phyloP scores from a whole-genome alignment of 1,140 invertebrate genomes.

The Sinella curviseta region DNA sequence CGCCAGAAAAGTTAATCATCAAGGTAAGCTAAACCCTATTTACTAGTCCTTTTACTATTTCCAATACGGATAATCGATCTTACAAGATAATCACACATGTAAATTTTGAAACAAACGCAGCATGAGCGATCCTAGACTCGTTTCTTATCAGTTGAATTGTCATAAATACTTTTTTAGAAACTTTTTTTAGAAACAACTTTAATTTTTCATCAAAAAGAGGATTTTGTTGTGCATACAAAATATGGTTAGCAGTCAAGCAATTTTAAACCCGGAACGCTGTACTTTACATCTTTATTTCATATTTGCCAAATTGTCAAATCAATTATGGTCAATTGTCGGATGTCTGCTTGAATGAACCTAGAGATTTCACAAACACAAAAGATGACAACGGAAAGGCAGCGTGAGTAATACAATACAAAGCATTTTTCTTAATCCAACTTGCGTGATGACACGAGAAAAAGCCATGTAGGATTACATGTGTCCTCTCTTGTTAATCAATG shows the following conservation, averaged over 20 bases:
- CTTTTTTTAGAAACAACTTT: too few relatives aligned
- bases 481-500: slow-evolving; percentile 15
- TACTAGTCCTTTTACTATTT: neutral
- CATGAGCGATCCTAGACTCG: neutral
- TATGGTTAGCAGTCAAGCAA: too few relatives aligned
- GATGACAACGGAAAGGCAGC: neutral
- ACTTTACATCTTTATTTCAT: too few relatives aligned
- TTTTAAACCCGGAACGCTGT: too few relatives aligned
- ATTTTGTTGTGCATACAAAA: too few relatives aligned
- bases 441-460: slow-evolving; percentile 5
- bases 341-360: neutral
- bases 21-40: slow-evolving; percentile 34
- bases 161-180: neutral
- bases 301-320: too few relatives aligned
- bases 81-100: too few relatives aligned
- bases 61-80: neutral
- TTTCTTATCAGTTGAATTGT: neutral
- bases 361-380: too few relatives aligned
- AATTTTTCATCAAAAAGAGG: too few relatives aligned
- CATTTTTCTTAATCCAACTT: neutral
- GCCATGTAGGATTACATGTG: slow-evolving; percentile 10
- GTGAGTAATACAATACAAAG: neutral
- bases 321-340: too few relatives aligned
- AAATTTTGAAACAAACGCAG: neutral
- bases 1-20: slow-evolving; percentile 45